Evolutionary conservation across 1,140 invertebrate genomes (phyloP).

Genomic region (Lordiphosa collinella): DNA sequence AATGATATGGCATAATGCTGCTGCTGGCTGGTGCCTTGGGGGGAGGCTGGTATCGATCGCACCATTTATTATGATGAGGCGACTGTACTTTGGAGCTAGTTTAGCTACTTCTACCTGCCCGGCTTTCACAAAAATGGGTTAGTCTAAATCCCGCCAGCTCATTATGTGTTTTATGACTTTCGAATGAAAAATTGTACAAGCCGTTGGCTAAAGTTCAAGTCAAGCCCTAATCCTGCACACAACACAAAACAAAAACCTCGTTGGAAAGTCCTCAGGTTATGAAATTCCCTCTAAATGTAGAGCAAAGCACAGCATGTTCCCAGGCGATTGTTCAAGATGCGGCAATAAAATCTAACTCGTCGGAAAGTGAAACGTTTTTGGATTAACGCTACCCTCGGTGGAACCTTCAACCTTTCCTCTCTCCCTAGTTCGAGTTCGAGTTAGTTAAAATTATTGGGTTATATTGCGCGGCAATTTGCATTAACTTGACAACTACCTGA

Average conservation of each 20-base stretch:
- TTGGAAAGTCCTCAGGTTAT: slow-evolving; percentile 33
- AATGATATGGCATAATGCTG: slow-evolving; percentile 79
- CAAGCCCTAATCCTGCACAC: slow-evolving; percentile 62
- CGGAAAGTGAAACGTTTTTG: slow-evolving; percentile 44
- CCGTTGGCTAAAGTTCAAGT: slow-evolving; percentile 8
- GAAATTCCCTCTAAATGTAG: slow-evolving; percentile 43
- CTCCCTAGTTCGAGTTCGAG: slow-evolving; percentile 29
- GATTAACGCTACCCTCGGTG: slow-evolving; percentile 53
- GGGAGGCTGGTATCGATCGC: slow-evolving; percentile 45
- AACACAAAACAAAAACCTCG: slow-evolving; percentile 57
- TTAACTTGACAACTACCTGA: slow-evolving; percentile 57
- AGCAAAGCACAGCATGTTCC: slow-evolving; percentile 50
- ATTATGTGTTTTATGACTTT: slow-evolving; percentile 52
- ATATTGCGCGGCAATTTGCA: slow-evolving; percentile 77
- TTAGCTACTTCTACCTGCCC: too few relatives aligned
- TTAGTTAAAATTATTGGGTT: slow-evolving; percentile 77
- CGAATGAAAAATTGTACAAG: slow-evolving; percentile 56
- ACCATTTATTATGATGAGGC: slow-evolving; percentile 72
- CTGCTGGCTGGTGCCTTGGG: not conserved
- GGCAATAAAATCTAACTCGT: slow-evolving; percentile 77
- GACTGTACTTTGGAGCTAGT: slow-evolving; percentile 45
- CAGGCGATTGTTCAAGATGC: slow-evolving; percentile 73
- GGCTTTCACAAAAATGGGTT: not conserved
- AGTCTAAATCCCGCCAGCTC: too few relatives aligned
- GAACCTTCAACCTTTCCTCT: slow-evolving; percentile 15